Evolutionary conservation across 2,113 vertebrate species (phyloP).

Genomic region (Otis tarda): DNA sequence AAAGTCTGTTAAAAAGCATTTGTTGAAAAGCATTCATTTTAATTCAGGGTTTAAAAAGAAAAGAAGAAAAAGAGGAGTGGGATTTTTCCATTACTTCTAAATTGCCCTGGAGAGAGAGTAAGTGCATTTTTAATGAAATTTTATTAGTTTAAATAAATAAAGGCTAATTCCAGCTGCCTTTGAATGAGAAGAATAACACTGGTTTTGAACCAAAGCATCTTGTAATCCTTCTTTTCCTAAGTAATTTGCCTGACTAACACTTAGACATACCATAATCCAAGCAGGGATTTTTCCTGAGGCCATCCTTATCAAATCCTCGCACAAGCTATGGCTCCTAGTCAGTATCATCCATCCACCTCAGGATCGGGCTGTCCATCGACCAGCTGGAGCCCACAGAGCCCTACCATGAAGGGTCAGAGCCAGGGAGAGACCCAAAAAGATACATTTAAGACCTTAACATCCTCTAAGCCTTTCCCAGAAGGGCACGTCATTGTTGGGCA

Average conservation of each 20-base stretch:
- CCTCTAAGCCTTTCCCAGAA: neutral
- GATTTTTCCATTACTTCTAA: neutral
- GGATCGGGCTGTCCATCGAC: neutral
- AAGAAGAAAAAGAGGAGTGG: too few species aligned
- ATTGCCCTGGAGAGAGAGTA: neutral
- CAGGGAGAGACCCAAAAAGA: neutral
- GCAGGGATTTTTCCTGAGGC: neutral
- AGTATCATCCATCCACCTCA: neutral
- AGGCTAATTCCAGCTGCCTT: neutral
- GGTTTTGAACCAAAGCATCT: neutral
- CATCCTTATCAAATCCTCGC: neutral
- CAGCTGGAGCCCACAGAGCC: neutral
- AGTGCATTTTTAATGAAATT: neutral
- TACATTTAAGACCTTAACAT: neutral
- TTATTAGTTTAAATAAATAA: neutral
- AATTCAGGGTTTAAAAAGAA: neutral
- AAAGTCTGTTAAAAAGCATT: neutral
- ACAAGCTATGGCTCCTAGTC: neutral
- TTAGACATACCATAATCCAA: neutral
- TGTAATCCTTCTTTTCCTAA: neutral
- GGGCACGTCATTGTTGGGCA: rapidly evolving
- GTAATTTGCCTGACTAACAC: neutral
- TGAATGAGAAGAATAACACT: neutral
- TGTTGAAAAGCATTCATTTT: neutral
- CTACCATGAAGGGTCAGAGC: neutral